Evolutionary conservation across 2,888 invertebrate genomes (phyloP).

Genomic region (Chaetogeoica ovagalla): DNA sequence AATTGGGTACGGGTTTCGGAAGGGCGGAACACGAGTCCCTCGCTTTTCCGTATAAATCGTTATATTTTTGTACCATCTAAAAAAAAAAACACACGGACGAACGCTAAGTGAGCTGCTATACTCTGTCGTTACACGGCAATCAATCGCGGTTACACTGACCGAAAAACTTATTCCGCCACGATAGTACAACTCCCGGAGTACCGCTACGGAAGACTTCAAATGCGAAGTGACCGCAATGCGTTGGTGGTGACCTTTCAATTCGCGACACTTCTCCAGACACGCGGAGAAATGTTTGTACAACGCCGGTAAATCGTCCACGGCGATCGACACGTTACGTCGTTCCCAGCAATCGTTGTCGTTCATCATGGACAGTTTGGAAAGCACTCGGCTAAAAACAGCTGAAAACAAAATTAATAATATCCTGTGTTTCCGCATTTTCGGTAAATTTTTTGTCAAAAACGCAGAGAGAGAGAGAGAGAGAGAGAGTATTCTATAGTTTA

Average conservation of each 20-base stretch:
- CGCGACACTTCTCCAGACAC: background rate
- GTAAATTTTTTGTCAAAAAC: too few relatives aligned
- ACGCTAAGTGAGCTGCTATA: too few relatives aligned
- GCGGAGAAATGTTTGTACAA: background rate
- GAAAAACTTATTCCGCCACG: conserved; percentile 1
- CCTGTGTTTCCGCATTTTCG: too few relatives aligned
- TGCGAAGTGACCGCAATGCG: background rate
- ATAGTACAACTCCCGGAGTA: conserved; percentile 2
- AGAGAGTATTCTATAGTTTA: too few relatives aligned
- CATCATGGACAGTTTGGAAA: too few relatives aligned
- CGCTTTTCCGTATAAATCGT: background rate
- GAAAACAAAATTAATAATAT: too few relatives aligned
- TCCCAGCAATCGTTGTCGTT: background rate
- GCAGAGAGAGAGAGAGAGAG: too few relatives aligned
- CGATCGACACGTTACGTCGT: background rate
- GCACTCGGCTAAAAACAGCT: too few relatives aligned
- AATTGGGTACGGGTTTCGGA: background rate
- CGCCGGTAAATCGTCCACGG: background rate
- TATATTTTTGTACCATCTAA: background rate
- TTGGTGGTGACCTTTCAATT: background rate
- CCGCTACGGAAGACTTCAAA: background rate
- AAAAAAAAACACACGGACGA: background rate
- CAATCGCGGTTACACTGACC: background rate
- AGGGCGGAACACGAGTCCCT: background rate
- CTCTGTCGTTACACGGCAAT: too few relatives aligned